Evolutionary conservation across 2,113 vertebrate genomes (phyloP).

Genomic region (Salvelinus sp.): DNA sequence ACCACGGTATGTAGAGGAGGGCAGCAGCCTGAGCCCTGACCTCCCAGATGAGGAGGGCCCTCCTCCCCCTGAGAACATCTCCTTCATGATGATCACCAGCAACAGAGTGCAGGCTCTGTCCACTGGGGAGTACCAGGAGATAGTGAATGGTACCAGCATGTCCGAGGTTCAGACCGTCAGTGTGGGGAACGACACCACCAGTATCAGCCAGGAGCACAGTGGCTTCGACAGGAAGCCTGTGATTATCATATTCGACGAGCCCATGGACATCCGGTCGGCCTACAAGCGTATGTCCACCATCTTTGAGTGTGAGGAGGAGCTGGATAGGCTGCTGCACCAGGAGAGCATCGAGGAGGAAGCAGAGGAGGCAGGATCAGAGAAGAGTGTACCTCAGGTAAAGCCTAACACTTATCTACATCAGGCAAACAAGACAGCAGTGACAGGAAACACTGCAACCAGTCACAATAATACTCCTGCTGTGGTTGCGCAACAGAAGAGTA

Average conservation of each 20-base stretch:
- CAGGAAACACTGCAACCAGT: background rate
- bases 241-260: conserved; percentile 88
- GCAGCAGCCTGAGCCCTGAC: conserved; percentile 66
- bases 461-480: background rate
- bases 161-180: conserved; percentile 77
- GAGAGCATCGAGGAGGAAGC: conserved; percentile 76
- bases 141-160: conserved; percentile 70
- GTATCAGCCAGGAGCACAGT: conserved; percentile 33
- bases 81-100: conserved; percentile 83
- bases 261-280: conserved; percentile 83
- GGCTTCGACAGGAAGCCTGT: conserved; percentile 77
- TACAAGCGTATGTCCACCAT: conserved; percentile 92
- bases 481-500: conserved; percentile 7
- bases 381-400: background rate
- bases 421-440: background rate
- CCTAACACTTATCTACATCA: background rate
- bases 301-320: conserved; percentile 89
- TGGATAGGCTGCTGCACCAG: conserved; percentile 81
- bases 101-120: conserved; percentile 79
- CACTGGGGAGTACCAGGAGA: conserved; percentile 77
- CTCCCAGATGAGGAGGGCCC: conserved; percentile 69
- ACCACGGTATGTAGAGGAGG: conserved; percentile 58
- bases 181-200: conserved; percentile 44
- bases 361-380: background rate
- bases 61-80: conserved; percentile 71